Evolutionary conservation across 2,113 vertebrate species (phyloP), one percentile per base, ranked within the genome.

Genomic region (Tympanuchus pallidicinctus): DNA sequence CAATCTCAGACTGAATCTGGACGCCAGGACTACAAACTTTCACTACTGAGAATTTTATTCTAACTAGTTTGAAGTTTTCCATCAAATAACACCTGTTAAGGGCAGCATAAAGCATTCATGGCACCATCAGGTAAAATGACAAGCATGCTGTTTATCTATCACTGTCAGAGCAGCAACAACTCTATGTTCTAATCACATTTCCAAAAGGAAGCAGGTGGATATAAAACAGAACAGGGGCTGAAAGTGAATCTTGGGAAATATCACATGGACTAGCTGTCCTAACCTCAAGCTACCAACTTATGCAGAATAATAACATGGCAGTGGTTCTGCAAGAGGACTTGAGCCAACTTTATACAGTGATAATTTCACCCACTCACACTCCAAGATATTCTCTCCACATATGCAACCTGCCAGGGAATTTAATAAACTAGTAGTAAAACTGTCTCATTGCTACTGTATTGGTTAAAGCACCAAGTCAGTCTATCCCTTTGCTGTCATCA

Each of bases 121-220:
- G 67, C 65, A 81, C 0, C 3, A 67, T 1, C 1, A 4, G 75
- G 40, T 71, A 82, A 48, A 89, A 82, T 70, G 92, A 90, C 81
- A 76, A 60, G 36, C 14, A 5, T 12, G 2, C 3, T 65, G 85
- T 72, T 83, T 88, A 91, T 94, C 92, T 48, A 96, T 97, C 94
- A 83, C 61, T 94, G 89, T 80, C 88, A 92, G 45, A 65, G 42
- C 1, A 4, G 27, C 34, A 74, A 88, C 0, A 1, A 75, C 45
- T 91, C 54, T 18, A 47, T 82, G 19, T 21, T 15, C 36, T 66
- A 66, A 79, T 71, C 63, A 64, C 40, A 57, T 30, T 73, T 90
- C 77, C 25, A 8, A 69, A 83, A 94, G 70, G 70, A 95, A 94
- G 63, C 86, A 94, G 94, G 77, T 97, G 92, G 86, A 93, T 71